Evolutionary conservation across 2,888 invertebrate species (phyloP).

Genomic region (Microchrysa polita): DNA sequence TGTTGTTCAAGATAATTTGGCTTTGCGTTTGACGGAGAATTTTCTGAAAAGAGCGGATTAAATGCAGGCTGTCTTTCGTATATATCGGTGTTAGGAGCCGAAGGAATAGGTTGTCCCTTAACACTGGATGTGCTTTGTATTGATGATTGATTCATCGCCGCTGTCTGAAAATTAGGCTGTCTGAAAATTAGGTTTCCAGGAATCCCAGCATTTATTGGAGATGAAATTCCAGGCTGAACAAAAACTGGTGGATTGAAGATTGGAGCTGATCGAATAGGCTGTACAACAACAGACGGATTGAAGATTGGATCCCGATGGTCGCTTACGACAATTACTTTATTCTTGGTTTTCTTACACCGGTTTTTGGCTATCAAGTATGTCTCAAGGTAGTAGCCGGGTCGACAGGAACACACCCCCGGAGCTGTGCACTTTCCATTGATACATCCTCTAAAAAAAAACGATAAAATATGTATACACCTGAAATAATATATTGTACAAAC

Average conservation of each 20-base stretch:
- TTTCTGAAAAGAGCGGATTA: constrained; percentile 14
- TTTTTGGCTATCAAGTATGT: not conserved
- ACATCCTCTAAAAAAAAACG: constrained; percentile 51
- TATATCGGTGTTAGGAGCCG: not conserved
- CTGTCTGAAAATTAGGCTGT: not conserved
- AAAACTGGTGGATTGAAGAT: constrained; percentile 14
- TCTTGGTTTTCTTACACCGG: not conserved
- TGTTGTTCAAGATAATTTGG: constrained; percentile 23
- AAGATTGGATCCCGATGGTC: not conserved
- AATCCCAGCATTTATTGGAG: too few species aligned
- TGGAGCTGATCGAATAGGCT: not conserved
- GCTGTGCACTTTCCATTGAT: constrained; percentile 62
- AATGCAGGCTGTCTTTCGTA: constrained; percentile 36
- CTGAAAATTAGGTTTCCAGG: too few species aligned
- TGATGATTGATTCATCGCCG: not conserved
- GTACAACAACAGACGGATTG: not conserved
- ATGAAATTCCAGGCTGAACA: not conserved
- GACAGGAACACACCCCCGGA: constrained; percentile 51
- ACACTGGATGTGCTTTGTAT: not conserved
- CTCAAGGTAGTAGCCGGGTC: not conserved
- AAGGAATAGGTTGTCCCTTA: not conserved
- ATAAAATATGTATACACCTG: constrained; percentile 5
- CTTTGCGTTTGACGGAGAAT: not conserved
- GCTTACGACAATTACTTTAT: not conserved
- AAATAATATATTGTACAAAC: not conserved